Conservation (phyloP, 2,797 vertebrate species). For the Enteromius trimaculatus region DNA sequence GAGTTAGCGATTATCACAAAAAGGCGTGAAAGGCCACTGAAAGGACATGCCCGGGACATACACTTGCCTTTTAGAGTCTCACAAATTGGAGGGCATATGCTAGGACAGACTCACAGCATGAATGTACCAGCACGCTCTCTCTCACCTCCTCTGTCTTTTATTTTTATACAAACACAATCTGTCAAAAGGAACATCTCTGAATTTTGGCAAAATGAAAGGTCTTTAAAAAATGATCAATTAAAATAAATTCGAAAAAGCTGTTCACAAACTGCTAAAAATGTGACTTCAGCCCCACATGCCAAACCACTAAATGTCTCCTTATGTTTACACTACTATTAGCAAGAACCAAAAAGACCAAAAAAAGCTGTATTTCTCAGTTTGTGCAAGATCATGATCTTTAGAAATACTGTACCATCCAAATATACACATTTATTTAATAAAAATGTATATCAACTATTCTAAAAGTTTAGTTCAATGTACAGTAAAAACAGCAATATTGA, state of each 20-base stretch:
- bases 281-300: neutral
- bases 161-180: slow-evolving; percentile 38
- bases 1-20: slow-evolving; percentile 37
- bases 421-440: neutral
- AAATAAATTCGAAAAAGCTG: slow-evolving; percentile 12
- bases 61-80: slow-evolving; percentile 68
- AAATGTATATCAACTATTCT: neutral
- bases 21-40: slow-evolving; percentile 68
- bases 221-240: slow-evolving; percentile 18
- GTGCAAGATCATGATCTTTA: neutral
- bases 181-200: neutral
- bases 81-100: slow-evolving; percentile 68
- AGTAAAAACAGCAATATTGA: neutral
- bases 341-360: slow-evolving; percentile 19
- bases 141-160: neutral
- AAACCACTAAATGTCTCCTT: slow-evolving; percentile 29
- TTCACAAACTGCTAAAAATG: slow-evolving; percentile 9
- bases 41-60: slow-evolving; percentile 65
- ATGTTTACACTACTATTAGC: slow-evolving; percentile 23
- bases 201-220: neutral
- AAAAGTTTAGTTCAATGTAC: neutral
- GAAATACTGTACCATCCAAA: neutral
- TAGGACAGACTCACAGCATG: slow-evolving; percentile 22
- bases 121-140: neutral
- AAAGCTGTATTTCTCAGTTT: neutral